These are phyloP conservation scores for Ctenomys sociabilis DNA, from an alignment of 2,113 vertebrate species.

Conservation along the genomic window DNA sequence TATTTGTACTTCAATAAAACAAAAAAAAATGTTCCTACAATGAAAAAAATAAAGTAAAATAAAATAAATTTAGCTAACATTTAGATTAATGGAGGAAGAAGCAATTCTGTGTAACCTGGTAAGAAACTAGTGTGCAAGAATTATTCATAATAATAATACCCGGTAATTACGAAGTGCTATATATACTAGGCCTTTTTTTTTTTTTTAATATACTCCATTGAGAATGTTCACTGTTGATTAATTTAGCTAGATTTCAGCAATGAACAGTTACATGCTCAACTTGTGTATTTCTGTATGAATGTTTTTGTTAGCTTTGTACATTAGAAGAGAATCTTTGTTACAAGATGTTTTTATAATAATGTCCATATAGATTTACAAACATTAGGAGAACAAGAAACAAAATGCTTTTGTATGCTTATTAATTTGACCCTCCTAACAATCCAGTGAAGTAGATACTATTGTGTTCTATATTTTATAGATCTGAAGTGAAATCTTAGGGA, in stretches of 20 bases:
- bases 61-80: not conserved
- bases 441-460: not conserved
- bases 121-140: not conserved
- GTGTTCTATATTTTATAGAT: not conserved
- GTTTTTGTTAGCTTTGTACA: not conserved
- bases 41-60: too few relatives aligned
- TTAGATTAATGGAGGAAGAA: conserved; percentile 11
- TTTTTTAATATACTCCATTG: too few relatives aligned
- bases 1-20: too few relatives aligned
- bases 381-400: not conserved
- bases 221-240: not conserved
- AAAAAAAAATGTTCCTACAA: too few relatives aligned
- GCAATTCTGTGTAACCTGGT: not conserved
- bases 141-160: not conserved
- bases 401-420: not conserved
- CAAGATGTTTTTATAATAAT: not conserved
- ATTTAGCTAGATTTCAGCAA: not conserved
- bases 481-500: not conserved
- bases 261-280: not conserved
- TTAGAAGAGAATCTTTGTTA: not conserved
- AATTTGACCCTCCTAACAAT: not conserved
- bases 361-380: not conserved
- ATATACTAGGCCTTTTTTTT: not conserved
- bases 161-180: not conserved
- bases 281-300: not conserved